Base-by-base conservation (phyloP, 2,888 invertebrate genomes). In the Parascotia fuliginaria region DNA sequence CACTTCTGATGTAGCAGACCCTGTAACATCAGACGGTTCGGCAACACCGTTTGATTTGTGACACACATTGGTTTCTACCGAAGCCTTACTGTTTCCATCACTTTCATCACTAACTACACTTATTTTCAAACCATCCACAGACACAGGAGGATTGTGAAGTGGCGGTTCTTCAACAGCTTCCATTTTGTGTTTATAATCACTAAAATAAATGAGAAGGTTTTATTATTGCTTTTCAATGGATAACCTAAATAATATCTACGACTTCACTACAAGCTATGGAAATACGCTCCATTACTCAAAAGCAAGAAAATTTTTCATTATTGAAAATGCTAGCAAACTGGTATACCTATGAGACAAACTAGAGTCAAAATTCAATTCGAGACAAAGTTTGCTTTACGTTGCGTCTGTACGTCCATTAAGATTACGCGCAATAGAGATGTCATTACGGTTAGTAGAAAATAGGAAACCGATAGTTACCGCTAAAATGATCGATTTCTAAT, bases 41-140 rank as follows among this genome's bases (percentile, higher is more conserved):
- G 77, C 75, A 57, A 86, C 79, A 65, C 90, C 90, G 70, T 91
- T 90, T 51, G 89, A 74, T 81, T 83, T 83, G 57, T 77, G 84
- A 79, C 85, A 83, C 51, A 77, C 76, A 72, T 85, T 76, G 52
- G 70, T 67, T 59, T 77, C 78, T 55, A 55, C 60, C 48, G 71
- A 65, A 58, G 70, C 63, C 37, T 65, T 67, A 37, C 55, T 55
- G 37, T 55, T 68, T 44, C 55, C 55, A 9, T 60, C 58, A 13
- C 50, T 68, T 64, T 77, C 77, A 50, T 74, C 74, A 51, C 60
- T 65, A 19, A 58, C 47, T 52, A 63, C 56, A 58, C 60, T 79
- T 33, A 65, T 56, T 73, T 88, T 86, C 28, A 72, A 63, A 49
- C 59, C 65, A 42, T 85, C 84, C 47, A 63, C 49, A 22, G 70